These are phyloP conservation scores for Caenorhabditis remanei DNA, from an alignment of 1,140 invertebrate genomes.

Conservation along the genomic window DNA sequence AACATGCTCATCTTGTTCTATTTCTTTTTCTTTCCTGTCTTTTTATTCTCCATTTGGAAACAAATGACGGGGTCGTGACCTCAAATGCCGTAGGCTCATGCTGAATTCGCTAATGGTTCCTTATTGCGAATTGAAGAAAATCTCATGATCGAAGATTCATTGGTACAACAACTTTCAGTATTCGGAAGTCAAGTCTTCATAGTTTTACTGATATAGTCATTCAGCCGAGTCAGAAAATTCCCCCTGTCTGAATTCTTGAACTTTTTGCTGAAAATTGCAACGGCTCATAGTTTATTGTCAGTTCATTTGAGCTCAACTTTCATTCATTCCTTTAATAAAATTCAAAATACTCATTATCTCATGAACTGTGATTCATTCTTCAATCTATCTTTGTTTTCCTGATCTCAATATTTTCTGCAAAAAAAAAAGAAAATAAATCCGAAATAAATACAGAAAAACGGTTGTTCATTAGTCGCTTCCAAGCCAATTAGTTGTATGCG, in stretches of 20 bases:
- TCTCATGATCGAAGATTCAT: too few relatives aligned
- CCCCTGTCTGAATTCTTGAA: too few relatives aligned
- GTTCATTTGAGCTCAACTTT: too few relatives aligned
- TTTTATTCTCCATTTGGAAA: not conserved
- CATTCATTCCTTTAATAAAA: too few relatives aligned
- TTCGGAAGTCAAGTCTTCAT: not conserved
- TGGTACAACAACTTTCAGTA: too few relatives aligned
- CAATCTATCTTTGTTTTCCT: too few relatives aligned
- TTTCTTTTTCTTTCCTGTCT: not conserved
- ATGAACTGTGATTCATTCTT: too few relatives aligned
- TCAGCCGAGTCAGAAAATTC: too few relatives aligned
- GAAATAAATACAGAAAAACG: not conserved
- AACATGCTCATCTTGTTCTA: constrained; percentile 21
- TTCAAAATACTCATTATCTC: too few relatives aligned
- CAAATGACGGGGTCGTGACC: constrained; percentile 17
- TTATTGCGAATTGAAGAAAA: not conserved
- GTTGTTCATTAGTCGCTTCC: constrained; percentile 44
- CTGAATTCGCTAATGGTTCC: not conserved
- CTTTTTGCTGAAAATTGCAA: too few relatives aligned
- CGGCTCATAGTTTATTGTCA: too few relatives aligned
- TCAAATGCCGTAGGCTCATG: not conserved
- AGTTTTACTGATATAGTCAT: too few relatives aligned
- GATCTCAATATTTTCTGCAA: not conserved
- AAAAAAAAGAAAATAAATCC: not conserved
- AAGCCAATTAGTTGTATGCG: constrained; percentile 41